Base-by-base conservation (phyloP, 2,888 invertebrate genomes). In the Sipha maydis region DNA sequence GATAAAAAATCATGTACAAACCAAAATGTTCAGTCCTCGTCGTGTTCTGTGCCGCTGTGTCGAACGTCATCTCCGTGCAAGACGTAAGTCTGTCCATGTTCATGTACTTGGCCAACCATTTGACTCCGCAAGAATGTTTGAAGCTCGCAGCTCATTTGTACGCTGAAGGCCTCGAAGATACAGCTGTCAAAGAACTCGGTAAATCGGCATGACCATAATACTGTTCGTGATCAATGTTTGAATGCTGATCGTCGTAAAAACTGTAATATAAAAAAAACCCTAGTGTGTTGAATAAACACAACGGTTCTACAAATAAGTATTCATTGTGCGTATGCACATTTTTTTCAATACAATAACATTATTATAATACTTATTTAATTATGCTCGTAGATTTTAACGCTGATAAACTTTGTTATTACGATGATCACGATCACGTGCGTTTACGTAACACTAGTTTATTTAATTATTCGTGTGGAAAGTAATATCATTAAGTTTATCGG, bases 21-120 rank as follows among this genome's bases (percentile, higher is more conserved):
- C 61, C 3, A 21, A 34, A n/a, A 34, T 56, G 21, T 28, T 14
- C 41, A 0, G 7, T 21, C 41, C 25, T 34, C 61, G 21, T 78
- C 48, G 48, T 34, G 5, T 9, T 78, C 3, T n/a, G 41, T 19
- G 17, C 38, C 73, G 31, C 80, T 9, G 56, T 73, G 73, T 73
- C 86, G 25, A 38, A 71, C 21, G 7, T 14, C 56, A 19, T n/a
- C 17, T 19, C 38, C 25, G 61, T 75, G 21, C 67, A 31, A 5
- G 82, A 76, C 67, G 75, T 88, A 41, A 88, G 38, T n/a, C 21
- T 75, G 67, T 61, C 88, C 75, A 82, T 82, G 88, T 88, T 34
- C 34, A 82, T 82, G 61, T 88, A 88, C 31, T 48, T 88, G 67
- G 82, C 76, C n/a, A 88, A 88, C 34, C 88, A 88, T 88, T 75